Evolutionary conservation across 2,113 vertebrate species (phyloP).

Genomic region (Macrotus californicus): DNA sequence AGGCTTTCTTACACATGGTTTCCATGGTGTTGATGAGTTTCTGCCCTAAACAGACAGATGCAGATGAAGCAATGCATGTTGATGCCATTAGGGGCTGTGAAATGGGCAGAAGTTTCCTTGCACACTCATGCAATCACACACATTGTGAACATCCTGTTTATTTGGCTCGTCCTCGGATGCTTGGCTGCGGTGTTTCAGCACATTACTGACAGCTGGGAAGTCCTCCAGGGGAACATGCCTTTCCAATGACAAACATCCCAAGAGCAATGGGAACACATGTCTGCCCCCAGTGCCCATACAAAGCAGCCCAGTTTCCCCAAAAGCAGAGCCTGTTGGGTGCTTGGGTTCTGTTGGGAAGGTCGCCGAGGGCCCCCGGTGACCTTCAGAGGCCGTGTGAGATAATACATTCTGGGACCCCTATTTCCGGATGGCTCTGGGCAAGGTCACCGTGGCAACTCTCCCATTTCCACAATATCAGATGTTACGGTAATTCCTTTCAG

Average conservation of each 20-base stretch:
- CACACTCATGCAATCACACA: conserved; percentile 85
- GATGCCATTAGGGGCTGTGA: conserved; percentile 81
- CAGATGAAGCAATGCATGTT: conserved; percentile 78
- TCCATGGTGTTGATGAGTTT: conserved; percentile 77
- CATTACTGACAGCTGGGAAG: conserved; percentile 93
- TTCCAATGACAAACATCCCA: conserved; percentile 92
- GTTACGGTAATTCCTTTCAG: conserved; percentile 96
- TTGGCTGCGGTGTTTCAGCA: conserved; percentile 85
- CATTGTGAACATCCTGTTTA: conserved; percentile 92
- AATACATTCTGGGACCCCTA: conserved; percentile 89
- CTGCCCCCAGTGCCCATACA: conserved; percentile 76
- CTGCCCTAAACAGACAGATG: conserved; percentile 78
- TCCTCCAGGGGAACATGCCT: conserved; percentile 92
- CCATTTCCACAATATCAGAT: conserved; percentile 98
- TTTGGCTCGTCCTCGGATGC: conserved; percentile 82
- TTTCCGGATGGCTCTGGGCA: conserved; percentile 94
- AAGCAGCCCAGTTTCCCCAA: conserved; percentile 79
- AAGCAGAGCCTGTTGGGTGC: conserved; percentile 85
- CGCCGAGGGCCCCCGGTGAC: conserved; percentile 73
- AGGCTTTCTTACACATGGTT: conserved; percentile 65
- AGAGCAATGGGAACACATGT: conserved; percentile 89
- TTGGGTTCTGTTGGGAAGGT: conserved; percentile 67
- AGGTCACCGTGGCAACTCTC: conserved; percentile 93
- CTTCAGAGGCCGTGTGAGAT: conserved; percentile 88
- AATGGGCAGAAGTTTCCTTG: conserved; percentile 82